Conservation (phyloP, 2,888 invertebrate species). For the Oxycera nigricornis region DNA sequence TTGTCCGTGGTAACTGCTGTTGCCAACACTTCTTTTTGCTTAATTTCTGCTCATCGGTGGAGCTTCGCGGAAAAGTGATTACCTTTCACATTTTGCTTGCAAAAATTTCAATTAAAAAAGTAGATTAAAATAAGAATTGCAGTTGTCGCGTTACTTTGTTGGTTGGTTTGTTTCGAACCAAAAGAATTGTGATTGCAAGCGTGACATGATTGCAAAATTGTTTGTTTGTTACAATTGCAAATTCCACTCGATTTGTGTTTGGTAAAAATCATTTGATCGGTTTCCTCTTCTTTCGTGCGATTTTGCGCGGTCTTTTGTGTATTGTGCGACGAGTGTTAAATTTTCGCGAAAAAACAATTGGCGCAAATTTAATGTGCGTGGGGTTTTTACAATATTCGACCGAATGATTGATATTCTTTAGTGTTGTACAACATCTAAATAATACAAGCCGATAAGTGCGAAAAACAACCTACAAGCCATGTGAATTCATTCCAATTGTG, state of each 20-base stretch:
- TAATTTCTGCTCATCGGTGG: no score
- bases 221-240: conserved; percentile 16
- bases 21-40: background rate
- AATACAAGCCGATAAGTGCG: background rate
- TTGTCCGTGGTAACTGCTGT: background rate
- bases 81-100: conserved; percentile 29
- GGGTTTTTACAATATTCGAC: no score
- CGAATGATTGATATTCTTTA: no score
- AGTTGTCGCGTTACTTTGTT: conserved; percentile 2
- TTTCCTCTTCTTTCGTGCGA: background rate
- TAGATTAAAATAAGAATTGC: background rate
- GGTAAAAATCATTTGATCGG: background rate
- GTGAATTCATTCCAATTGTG: conserved; percentile 9
- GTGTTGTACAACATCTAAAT: no score
- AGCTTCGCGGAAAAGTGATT: conserved; percentile 20
- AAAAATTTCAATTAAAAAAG: background rate
- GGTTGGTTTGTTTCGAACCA: background rate
- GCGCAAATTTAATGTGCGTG: background rate
- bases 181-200: background rate
- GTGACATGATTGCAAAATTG: conserved; percentile 6
- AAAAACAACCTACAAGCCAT: background rate
- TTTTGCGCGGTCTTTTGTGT: background rate
- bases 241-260: background rate
- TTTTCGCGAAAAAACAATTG: background rate
- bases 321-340: background rate